Percentiles rank a stretch among this genome's conserved stretches.
Conservation (phyloP, 2,888 invertebrate species). For the Ophion costatus region DNA sequence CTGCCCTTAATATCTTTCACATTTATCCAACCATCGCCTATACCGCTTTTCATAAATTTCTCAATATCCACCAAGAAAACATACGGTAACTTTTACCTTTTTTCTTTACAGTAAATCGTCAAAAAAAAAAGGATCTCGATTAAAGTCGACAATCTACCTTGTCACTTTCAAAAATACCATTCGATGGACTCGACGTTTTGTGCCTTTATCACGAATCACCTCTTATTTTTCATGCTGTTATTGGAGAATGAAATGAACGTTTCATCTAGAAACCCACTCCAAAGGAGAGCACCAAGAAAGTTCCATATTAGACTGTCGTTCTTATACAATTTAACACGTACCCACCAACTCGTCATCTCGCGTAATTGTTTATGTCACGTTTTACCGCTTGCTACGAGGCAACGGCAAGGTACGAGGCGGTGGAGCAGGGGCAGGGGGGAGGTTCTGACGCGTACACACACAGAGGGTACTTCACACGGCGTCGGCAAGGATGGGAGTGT, state of each 20-base stretch:
- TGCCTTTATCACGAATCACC: background rate
- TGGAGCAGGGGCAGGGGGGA: background rate
- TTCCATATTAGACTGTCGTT: slow-evolving; percentile 2
- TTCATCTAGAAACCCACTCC: background rate
- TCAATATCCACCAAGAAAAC: no score
- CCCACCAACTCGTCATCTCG: slow-evolving; percentile 45
- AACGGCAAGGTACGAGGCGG: background rate
- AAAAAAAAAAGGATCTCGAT: background rate
- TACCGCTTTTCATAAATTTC: no score
- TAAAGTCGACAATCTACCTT: background rate
- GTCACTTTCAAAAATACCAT: background rate
- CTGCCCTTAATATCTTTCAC: no score
- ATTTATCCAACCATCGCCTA: no score
- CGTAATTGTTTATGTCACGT: slow-evolving; percentile 63
- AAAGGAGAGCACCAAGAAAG: background rate
- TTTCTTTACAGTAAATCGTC: no score
- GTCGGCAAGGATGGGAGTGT: slow-evolving; percentile 27
- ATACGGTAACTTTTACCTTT: no score
- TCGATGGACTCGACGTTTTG: background rate
- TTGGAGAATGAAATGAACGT: background rate
- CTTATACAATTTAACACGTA: slow-evolving; percentile 55
- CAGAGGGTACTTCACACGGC: slow-evolving; percentile 25
- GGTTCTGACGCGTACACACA: background rate
- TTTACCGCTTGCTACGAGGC: slow-evolving; percentile 10
- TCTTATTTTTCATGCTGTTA: background rate